phyloP scores from a whole-genome alignment of 2,797 vertebrate genomes.

The Erpetoichthys calabaricus region DNA sequence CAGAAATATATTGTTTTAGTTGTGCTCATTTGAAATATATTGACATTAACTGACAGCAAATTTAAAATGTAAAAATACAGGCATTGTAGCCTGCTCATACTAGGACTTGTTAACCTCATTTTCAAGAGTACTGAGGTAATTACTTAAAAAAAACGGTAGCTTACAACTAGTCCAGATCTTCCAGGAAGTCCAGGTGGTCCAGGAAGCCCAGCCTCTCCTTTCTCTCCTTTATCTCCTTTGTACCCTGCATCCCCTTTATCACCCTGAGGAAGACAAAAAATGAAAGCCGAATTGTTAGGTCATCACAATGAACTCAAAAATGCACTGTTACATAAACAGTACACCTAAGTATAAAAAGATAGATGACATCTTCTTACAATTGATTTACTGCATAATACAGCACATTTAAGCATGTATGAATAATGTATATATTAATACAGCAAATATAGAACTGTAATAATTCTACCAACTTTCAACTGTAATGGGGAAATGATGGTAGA shows the following conservation, averaged over 20 bases:
- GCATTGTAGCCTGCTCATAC: not conserved
- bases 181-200: slow-evolving; percentile 66
- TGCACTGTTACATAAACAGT: no score
- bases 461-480: no score
- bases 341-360: no score
- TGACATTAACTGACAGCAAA: slow-evolving; percentile 2
- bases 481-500: no score
- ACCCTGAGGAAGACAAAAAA: slow-evolving; percentile 33
- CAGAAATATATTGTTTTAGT: no score
- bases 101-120: no score
- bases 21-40: not conserved
- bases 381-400: no score
- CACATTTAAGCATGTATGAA: no score
- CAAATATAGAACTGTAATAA: no score
- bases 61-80: not conserved
- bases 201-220: slow-evolving; percentile 49
- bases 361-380: no score
- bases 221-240: slow-evolving; percentile 59
- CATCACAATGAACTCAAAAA: not conserved
- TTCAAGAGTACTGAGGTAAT: no score
- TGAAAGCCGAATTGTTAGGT: slow-evolving; percentile 1
- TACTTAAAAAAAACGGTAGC: slow-evolving; percentile 19
- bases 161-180: slow-evolving; percentile 62
- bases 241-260: slow-evolving; percentile 48
- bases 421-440: no score